A percentile compares a stretch with the other conserved stretches of the same genome.
phyloP scores from a whole-genome alignment of 2,797 vertebrate species.

The Pelodytes ibericus region DNA sequence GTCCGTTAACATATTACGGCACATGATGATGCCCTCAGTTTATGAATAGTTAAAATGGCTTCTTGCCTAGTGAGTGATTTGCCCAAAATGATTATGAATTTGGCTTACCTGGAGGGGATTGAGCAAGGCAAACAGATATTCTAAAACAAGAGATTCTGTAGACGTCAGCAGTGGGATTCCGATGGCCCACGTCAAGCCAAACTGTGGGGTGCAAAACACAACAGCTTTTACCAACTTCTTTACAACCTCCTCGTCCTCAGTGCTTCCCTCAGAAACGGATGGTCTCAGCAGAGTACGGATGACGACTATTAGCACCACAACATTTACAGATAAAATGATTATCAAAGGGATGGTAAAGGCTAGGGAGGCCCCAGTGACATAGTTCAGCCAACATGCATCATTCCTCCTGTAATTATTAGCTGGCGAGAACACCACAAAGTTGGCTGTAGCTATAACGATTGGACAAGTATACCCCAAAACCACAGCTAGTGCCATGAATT shows the following conservation, averaged over 20 bases:
- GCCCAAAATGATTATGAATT: no score
- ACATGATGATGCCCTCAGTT: no score
- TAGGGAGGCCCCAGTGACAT: background rate
- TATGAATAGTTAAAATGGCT: no score
- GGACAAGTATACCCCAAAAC: conserved; percentile 27
- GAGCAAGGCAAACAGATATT: conserved; percentile 32
- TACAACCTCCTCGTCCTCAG: conserved; percentile 25
- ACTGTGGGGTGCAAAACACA: conserved; percentile 36
- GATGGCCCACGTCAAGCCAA: conserved; percentile 41
- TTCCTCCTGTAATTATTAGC: conserved; percentile 2
- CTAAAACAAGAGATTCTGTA: background rate
- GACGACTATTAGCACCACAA: conserved; percentile 27
- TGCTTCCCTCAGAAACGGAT: conserved; percentile 30
- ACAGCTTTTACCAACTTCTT: conserved; percentile 35
- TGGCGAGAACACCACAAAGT: conserved; percentile 17
- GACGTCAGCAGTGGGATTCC: conserved; percentile 16
- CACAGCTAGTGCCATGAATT: conserved; percentile 24
- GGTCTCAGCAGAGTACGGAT: conserved; percentile 26
- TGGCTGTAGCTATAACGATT: background rate
- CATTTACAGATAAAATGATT: conserved; percentile 7
- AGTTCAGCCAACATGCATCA: conserved; percentile 23
- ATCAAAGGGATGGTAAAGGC: conserved; percentile 16
- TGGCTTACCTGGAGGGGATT: conserved; percentile 38
- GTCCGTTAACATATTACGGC: no score
- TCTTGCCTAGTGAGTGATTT: no score